Base-by-base conservation (phyloP, 2,888 invertebrate genomes). In the Acronicta leporina region DNA sequence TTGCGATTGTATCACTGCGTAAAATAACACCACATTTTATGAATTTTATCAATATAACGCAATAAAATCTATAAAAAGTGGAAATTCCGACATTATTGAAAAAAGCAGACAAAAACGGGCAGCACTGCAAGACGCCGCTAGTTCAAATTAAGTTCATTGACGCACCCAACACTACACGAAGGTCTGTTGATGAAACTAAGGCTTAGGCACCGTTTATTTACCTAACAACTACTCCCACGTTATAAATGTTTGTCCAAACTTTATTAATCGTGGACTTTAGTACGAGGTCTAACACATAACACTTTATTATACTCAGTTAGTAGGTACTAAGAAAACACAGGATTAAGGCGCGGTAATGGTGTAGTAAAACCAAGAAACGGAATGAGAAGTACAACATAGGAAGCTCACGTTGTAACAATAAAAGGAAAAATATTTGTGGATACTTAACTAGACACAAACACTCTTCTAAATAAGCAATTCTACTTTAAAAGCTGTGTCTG, bases 161-260 rank as follows among this genome's bases (percentile, higher is more conserved):
- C 45, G 20, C 49, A 40, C 20, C 14, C 54, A 48, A 48, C 61
- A 59, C 47, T 44, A 33, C 58, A 16, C 42, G 57, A 56, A 40
- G 42, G 54, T 60, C 58, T 14, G 42, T 56, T 59, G 40, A 52
- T 49, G 20, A 30, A 47, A 54, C 52, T 45, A 42, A 57, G 35
- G 56, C 63, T 75, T 51, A 67, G 25, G 14, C 51, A 20, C 46
- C 65, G 40, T 65, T 70, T 73, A 75, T 73, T 63, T 58, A 65
- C 63, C 60, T 63, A 70, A 68, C 65, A 61, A 73, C 56, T 68
- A 70, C 55, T 63, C 61, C 60, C 58, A 13, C 60, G 66, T 68
- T 69, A 75, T 75, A 74, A 74, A 72, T 76, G 76, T 76, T 74
- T 67, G 61, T 67, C 46, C 61, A 62, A 76, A 76, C 72, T 76